Base-by-base conservation (phyloP, 2,888 invertebrate genomes). In the Thera obeliscata region DNA sequence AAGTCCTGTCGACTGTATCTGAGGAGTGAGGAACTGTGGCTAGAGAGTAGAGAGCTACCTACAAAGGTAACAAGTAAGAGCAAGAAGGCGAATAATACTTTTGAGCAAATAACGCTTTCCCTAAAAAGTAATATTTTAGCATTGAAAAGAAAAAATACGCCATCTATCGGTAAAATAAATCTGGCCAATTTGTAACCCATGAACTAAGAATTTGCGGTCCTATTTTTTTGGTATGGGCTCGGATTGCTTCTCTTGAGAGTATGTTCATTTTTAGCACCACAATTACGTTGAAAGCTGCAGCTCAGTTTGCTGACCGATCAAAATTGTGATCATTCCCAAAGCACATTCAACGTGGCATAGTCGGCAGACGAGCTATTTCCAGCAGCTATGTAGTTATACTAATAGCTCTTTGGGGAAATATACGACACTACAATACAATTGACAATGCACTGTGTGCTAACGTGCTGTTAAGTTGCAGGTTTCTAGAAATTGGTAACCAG, bases 361-460 rank as follows among this genome's bases (percentile, higher is more conserved):
- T 33, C 43, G 35, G 35, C 55, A 7, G 43, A 9, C 54, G 36
- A 46, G 48, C 61, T 61, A 61, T 64, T 57, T 49, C 41, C 41
- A 35, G 41, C 9, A n/a, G 7, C n/a, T 35, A 55, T 46, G 41
- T 41, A 35, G 3, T 9, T 33, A 43, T 43, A 56, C 41, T 61
- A 4, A 57, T 58, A 11, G 43, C 67, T 50, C 67, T 60, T 56
- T 49, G 38, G 67, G 59, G 59, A 63, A 67, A 67, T 67, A 67
- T 50, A 56, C 50, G 22, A 36, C 36, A n/a, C 22, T 55, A 49
- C 56, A 49, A 50, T 58, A 63, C 43, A 59, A 63, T 43, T 66
- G 55, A 63, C 67, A 67, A 59, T 50, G 50, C 63, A 56, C 59
- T 59, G 46, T 56, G 22, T 38, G 38, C 50, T 59, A 8, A 5